Base-by-base conservation (phyloP, 2,888 invertebrate species). In the Oscheius sp. region DNA sequence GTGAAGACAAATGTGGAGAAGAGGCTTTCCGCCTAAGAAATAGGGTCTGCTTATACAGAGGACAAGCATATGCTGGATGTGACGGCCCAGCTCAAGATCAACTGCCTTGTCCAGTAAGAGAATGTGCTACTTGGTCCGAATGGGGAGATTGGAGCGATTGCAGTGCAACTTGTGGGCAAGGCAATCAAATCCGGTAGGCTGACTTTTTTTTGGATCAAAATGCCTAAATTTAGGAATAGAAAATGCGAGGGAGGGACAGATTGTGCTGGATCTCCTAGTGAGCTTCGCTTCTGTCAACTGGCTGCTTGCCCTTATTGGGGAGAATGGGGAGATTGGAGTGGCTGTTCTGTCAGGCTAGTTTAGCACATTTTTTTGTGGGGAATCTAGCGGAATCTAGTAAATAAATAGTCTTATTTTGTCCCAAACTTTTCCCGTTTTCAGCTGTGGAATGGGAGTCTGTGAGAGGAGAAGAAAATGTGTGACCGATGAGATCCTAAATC, bases 21-120 rank as follows among this genome's bases (percentile, higher is more conserved):
- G 79, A 79, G 25, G 58, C 71, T 0, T 74, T 70, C 42, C 69
- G 79, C 33, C 72, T 80, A 4, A 68, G 80, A 10, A 79, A 80
- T 34, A 72, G 79, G 53, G 70, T 73, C 45, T 80, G 80, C 52
- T 48, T 74, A 42, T 77, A 72, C 50, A 39, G 66, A 20, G 72
- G 72, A 1, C 33, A 29, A 5, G 50, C 71, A 3, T 70, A 55
- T 45, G 69, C 71, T 27, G 69, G 71, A 2, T 80, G 80, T 58
- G 74, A 75, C 17, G 80, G 80, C 2, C 75, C 80, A 2, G 80
- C 77, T 4, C 80, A 80, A 55, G 80, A 80, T 46, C 80, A 80
- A 50, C 73, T 73, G 50, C 73, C 70, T 4, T 80, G 80, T 69
- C 80, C 80, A 10, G 76, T 75, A 17, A 69, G 76, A n/a, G 78